Evolutionary conservation across 2,797 vertebrate genomes (phyloP).

Genomic region (Spinibarbus caldwelli): DNA sequence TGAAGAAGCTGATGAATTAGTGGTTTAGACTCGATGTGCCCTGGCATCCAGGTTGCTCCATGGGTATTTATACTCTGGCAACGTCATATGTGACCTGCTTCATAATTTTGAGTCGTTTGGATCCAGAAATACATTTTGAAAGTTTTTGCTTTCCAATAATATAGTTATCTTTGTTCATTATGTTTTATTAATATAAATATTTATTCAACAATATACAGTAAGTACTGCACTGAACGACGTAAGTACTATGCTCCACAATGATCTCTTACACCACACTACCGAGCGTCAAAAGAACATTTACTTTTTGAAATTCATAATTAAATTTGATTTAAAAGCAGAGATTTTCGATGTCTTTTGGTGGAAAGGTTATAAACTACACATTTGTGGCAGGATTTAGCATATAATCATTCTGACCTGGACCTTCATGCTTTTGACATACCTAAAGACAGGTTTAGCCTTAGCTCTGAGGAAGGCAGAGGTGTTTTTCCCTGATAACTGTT

Average conservation of each 20-base stretch:
- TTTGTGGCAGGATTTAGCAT: constrained; percentile 18
- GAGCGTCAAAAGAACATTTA: neutral
- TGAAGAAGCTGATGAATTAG: neutral
- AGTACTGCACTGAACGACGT: neutral
- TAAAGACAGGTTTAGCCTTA: neutral
- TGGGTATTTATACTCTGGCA: neutral
- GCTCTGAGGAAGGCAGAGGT: neutral
- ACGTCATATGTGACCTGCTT: neutral
- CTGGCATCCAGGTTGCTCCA: neutral
- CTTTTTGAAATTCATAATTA: neutral
- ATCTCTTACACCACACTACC: neutral
- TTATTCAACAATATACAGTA: neutral
- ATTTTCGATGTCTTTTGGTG: constrained; percentile 2
- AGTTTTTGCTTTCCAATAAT: neutral
- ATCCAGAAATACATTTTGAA: neutral
- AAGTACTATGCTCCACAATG: neutral
- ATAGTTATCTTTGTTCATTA: neutral
- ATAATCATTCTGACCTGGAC: constrained; percentile 31
- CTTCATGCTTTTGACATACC: neutral
- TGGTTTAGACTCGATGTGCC: neutral
- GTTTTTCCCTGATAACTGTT: neutral
- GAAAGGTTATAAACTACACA: neutral
- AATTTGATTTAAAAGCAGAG: neutral
- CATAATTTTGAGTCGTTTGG: neutral
- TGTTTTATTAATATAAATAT: neutral